Evolutionary conservation across 2,797 vertebrate genomes (phyloP), one percentile per base, ranked within the genome.

Genomic region (Sitta carolinensis): DNA sequence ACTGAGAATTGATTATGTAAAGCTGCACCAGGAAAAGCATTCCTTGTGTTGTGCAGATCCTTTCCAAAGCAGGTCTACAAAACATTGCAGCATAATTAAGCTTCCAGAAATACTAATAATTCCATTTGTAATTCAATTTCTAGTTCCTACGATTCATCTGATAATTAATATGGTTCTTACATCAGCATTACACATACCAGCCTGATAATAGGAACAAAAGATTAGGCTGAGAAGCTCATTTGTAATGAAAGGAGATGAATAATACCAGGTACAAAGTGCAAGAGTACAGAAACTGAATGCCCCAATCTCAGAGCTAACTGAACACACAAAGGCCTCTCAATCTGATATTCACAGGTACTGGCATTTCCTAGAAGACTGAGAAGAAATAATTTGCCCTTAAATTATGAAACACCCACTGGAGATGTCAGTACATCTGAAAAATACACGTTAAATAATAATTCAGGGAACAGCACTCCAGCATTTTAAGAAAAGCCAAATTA

Each of bases 91-190:
- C 36, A 32, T 72, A 88, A 90, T 84, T 84, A 93, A 72, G 23
- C 13, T 30, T 8, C 48, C 43, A 86, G 84, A 91, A 94, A 93
- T 86, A 84, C 57, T 85, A 85, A 91, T 81, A 86, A 81, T 77
- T 58, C 27, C 22, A 81, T 78, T 93, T 91, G 51, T 85, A 89
- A 91, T 72, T 80, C 23, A 16, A 89, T 80, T 92, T 87, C 84
- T 68, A 75, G 58, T 42, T 89, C 48, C 66, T 77, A 38, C 69
- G n/a, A 81, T 77, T 93, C 48, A 48, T 66, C 76, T 68, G 74
- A 43, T 72, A 89, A 91, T 85, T 89, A 91, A 78, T 63, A 84
- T 16, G 76, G 66, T 58, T 90, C 88, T 91, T 69, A 86, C 40
- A 91, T 76, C 50, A 70, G 36, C 62, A 47, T 68, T 72, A 77